Base-by-base conservation (phyloP, 2,888 invertebrate genomes). In the Drepana falcataria region DNA sequence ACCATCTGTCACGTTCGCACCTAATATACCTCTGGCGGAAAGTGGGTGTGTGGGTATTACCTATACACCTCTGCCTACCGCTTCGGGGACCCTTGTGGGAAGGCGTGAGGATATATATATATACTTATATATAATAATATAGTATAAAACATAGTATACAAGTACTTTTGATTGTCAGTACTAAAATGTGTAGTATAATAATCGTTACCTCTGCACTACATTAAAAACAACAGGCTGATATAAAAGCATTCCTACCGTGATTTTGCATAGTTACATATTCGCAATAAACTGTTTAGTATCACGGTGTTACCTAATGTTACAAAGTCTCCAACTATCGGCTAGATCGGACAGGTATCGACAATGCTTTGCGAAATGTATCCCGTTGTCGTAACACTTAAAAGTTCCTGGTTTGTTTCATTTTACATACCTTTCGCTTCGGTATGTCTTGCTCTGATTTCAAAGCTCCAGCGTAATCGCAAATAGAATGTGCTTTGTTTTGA, bases 381-480 rank as follows among this genome's bases (percentile, higher is more conserved):
- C 64, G 64, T 63, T 68, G 71, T 59, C 49, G 47, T 40, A 40
- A 56, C 58, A 59, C 60, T 68, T 44, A 44, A 21, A 9, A 44
- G 44, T 82, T 81, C 80, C 82, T 75, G 72, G 71, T 73, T 59
- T 57, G 68, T 65, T 65, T 65, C 59, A 71, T 69, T 71, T 68
- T 60, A 69, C 47, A 54, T 53, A 53, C 59, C 59, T 58, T 63
- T 63, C 60, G 60, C 59, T 59, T 57, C 58, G 53, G 41, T 48
- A 58, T 2, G 9, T 34, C 2, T 21, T 5, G 37, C 3, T 55
- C 53, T 60, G 56, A 48, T 37, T 54, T 55, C 41, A 40, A 52
- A 41, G 53, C 41, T 35, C 7, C 41, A 37, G 44, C 51, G 54
- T 51, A 41, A 35, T 44, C 6, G 9, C 9, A 40, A 7, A 44